These are phyloP conservation scores for Sinhomidia bicolor DNA, from an alignment of 2,888 invertebrate species.

Conservation along the genomic window DNA sequence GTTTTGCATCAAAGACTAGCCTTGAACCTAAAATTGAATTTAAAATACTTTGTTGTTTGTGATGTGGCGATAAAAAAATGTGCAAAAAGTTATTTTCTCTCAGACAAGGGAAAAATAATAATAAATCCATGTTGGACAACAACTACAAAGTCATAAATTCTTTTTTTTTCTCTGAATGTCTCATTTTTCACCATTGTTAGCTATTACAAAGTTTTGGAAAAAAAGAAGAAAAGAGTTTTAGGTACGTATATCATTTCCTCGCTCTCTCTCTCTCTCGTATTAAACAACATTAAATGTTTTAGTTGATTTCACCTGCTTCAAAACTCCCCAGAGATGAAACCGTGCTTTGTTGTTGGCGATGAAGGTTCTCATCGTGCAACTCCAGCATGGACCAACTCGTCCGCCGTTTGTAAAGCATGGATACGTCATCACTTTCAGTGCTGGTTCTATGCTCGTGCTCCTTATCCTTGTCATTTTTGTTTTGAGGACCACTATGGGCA, in stretches of 20 bases:
- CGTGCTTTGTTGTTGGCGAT: not conserved
- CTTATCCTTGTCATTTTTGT: not conserved
- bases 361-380: not conserved
- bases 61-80: constrained; percentile 12
- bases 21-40: constrained; percentile 46
- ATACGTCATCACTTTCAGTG: constrained; percentile 18
- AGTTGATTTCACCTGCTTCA: constrained; percentile 34
- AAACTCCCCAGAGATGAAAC: not conserved
- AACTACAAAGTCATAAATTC: constrained; percentile 1
- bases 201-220: not conserved
- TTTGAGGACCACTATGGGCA: not conserved
- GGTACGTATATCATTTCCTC: not conserved
- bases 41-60: constrained; percentile 38
- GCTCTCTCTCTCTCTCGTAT: too few relatives aligned
- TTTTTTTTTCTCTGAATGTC: constrained; percentile 17
- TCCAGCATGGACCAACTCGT: constrained; percentile 44
- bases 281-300: not conserved
- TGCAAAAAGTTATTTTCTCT: not conserved
- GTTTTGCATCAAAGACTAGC: not conserved
- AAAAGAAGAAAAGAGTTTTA: not conserved
- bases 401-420: constrained; percentile 23
- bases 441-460: not conserved
- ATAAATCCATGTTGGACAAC: constrained; percentile 9
- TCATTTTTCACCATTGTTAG: constrained; percentile 4
- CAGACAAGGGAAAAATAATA: not conserved